Evolutionary conservation across 2,888 invertebrate genomes (phyloP), one percentile per base, ranked within the genome.

Genomic region (Taphrorychus bicolor): DNA sequence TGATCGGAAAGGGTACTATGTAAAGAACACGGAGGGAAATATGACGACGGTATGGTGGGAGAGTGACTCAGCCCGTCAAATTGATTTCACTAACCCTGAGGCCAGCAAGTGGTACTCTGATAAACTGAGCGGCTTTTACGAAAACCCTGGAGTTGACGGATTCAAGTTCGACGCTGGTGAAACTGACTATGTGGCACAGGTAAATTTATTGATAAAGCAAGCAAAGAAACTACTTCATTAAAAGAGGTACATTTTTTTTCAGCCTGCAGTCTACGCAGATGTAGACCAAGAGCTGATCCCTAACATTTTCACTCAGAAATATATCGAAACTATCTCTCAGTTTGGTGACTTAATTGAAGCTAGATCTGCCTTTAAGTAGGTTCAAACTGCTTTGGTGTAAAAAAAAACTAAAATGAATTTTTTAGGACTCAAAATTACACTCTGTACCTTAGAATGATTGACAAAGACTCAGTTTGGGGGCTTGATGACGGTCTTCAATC

Each of bases 111-210:
- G 89, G 89, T 89, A 84, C 80, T 78, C 83, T 0, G 75, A 78
- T 2, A 82, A 87, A 61, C 76, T 87, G 21, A 83, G 83, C 56
- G 76, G 79, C 3, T 72, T 95, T 2, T 82, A 87, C 71, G 81
- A 83, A 0, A 83, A 86, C 3, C 88, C 88, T 64, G 90, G 88
- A 0, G 87, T 94, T 18, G 89, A 91, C 74, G 88, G 89, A 63
- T 87, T 92, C 72, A 93, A 93, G 81, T 93, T 94, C 75, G 92
- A 93, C 76, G 93, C 93, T 42, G 94, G 93, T 21, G 93, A 93
- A 79, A 84, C 85, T 0, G 87, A 87, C 73, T 91, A 88, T 87
- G 82, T 88, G 45, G 90, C 90, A 21, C 85, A 87, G 79, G 84
- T 87, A 71, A n/a, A n/a, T n/a, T n/a, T n/a, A n/a, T 73, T 62